These are phyloP conservation scores for Xylophagus ater DNA, from an alignment of 2,888 invertebrate genomes.

Conservation along the genomic window DNA sequence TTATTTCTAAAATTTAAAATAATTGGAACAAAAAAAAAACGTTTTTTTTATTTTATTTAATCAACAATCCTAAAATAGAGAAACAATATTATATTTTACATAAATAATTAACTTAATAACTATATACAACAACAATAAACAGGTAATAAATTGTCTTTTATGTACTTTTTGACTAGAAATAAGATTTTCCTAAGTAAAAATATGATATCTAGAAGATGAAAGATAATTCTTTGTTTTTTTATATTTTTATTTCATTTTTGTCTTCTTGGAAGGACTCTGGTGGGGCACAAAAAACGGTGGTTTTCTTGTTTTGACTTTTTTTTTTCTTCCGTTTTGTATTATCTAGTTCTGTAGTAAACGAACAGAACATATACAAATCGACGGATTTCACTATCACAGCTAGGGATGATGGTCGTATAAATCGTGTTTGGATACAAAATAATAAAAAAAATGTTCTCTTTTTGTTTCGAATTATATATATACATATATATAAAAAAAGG, in stretches of 20 bases:
- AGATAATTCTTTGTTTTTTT: no score
- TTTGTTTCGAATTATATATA: no score
- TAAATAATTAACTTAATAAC: conserved; percentile 17
- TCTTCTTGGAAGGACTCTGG: conserved; percentile 1
- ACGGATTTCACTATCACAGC: conserved; percentile 38
- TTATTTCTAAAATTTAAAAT: no score
- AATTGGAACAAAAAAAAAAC: no score
- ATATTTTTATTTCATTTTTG: no score
- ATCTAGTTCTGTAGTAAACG: conserved; percentile 17
- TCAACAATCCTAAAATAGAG: conserved; percentile 16
- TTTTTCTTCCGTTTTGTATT: conserved; percentile 10
- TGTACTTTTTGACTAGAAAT: conserved; percentile 20
- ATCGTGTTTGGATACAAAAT: conserved; percentile 1
- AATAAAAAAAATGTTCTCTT: background rate
- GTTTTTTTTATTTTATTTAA: conserved; percentile 7
- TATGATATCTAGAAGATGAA: no score
- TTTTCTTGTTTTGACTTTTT: conserved; percentile 4
- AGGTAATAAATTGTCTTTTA: conserved; percentile 25
- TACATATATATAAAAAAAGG: no score
- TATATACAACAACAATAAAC: conserved; percentile 20
- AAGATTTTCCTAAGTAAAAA: no score
- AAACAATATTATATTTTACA: conserved; percentile 13
- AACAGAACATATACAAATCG: no score
- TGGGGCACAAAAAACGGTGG: conserved; percentile 6
- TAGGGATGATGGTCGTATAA: conserved; percentile 30